Evolutionary conservation across 2,113 vertebrate genomes (phyloP).

Genomic region (Marmota flaviventris): DNA sequence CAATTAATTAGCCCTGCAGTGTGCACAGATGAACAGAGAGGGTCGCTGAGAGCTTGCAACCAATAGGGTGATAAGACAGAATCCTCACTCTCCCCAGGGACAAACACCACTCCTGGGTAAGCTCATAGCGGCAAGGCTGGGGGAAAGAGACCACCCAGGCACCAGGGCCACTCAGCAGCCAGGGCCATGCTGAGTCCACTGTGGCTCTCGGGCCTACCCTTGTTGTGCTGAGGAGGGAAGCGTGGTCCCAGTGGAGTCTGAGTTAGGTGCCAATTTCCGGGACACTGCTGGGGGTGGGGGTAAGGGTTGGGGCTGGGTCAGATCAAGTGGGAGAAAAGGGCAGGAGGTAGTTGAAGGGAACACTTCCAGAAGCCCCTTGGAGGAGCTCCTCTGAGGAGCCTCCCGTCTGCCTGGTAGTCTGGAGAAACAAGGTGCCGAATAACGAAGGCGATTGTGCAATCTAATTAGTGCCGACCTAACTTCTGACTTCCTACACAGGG

Average conservation of each 20-base stretch:
- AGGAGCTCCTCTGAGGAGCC: neutral
- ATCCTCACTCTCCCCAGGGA: neutral
- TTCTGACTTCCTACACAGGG: neutral
- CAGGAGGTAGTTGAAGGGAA: neutral
- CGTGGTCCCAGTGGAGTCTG: neutral
- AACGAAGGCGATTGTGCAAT: conserved; percentile 21
- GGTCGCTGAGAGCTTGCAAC: rapidly evolving
- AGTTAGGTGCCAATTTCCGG: neutral
- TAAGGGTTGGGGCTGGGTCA: neutral
- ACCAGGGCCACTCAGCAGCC: too few species aligned
- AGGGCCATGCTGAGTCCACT: rapidly evolving
- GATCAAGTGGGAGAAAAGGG: neutral
- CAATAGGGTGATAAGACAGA: neutral
- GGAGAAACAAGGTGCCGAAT: neutral
- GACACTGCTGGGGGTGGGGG: too few species aligned
- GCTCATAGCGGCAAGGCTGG: neutral
- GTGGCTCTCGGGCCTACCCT: rapidly evolving
- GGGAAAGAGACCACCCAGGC: neutral
- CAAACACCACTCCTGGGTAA: neutral
- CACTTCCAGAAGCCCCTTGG: rapidly evolving
- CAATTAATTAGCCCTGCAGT: neutral
- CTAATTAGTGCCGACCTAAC: conserved; percentile 61
- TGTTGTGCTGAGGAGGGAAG: neutral
- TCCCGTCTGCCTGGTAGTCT: neutral
- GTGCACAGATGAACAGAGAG: neutral